A percentile compares a stretch with the other conserved stretches of the same genome.
phyloP scores from a whole-genome alignment of 1,140 invertebrate species.

The Drosophila repletoides region DNA sequence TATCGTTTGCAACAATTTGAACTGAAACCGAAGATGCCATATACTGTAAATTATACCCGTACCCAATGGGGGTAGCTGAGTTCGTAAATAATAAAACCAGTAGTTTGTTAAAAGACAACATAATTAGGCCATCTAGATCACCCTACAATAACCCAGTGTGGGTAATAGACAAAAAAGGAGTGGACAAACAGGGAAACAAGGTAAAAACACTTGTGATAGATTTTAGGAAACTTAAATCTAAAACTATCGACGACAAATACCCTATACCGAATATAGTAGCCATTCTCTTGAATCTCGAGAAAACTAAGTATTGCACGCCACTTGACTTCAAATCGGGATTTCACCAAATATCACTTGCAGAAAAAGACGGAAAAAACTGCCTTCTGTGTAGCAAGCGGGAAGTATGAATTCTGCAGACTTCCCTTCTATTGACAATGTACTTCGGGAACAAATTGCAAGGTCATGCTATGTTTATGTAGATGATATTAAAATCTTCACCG shows the following conservation, averaged over 20 bases:
- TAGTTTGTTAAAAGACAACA: no score
- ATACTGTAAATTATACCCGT: no score
- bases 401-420: not conserved
- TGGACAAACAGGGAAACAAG: not conserved
- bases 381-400: not conserved
- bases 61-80: no score
- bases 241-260: slow-evolving; percentile 7
- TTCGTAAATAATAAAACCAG: no score
- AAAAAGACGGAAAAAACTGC: not conserved
- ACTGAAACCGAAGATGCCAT: no score
- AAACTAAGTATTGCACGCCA: not conserved
- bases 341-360: no score
- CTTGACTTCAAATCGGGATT: not conserved
- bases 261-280: slow-evolving; percentile 1
- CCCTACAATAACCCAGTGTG: no score
- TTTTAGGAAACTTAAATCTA: not conserved
- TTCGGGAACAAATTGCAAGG: not conserved
- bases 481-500: not conserved
- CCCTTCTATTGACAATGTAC: not conserved
- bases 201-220: not conserved
- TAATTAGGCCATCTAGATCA: no score
- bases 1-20: no score
- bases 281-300: not conserved
- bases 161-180: no score
- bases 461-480: not conserved